Evolutionary conservation across 2,113 vertebrate species (phyloP).

Genomic region (Electrona antarctica): DNA sequence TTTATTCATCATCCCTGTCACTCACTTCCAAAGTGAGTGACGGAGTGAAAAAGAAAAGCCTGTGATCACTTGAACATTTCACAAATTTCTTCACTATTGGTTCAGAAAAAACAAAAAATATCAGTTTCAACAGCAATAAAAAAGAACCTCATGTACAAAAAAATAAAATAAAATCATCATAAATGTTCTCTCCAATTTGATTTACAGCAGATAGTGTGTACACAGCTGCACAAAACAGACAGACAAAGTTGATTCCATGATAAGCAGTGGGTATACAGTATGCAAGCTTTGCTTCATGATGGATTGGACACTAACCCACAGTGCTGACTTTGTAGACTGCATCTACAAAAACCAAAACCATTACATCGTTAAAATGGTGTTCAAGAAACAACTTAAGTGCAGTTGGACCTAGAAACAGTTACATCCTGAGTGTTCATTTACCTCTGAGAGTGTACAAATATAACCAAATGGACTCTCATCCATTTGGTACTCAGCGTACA

Average conservation of each 20-base stretch:
- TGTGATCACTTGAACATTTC: conserved; percentile 34
- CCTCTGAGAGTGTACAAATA: no score
- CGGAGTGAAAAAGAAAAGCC: conserved; percentile 12
- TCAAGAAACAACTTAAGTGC: neutral
- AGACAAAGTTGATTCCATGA: neutral
- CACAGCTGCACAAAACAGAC: neutral
- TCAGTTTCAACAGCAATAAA: conserved; percentile 1
- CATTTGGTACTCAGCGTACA: no score
- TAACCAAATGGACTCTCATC: no score
- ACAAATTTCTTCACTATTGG: conserved; percentile 30
- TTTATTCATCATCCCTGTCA: conserved; percentile 41
- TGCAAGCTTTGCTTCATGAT: conserved; percentile 4
- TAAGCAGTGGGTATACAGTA: neutral
- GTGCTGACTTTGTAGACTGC: neutral
- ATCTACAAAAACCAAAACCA: conserved; percentile 17
- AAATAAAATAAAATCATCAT: conserved; percentile 12
- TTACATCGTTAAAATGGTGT: neutral
- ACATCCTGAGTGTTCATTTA: no score
- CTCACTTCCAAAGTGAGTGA: conserved; percentile 16
- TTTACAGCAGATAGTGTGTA: conserved; percentile 4
- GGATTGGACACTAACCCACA: neutral
- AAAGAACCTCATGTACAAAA: conserved; percentile 10
- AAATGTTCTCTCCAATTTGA: conserved; percentile 23
- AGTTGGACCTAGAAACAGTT: no score
- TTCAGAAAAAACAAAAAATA: conserved; percentile 21